A percentile compares a stretch with the other conserved stretches of the same genome.
phyloP scores from a whole-genome alignment of 2,888 invertebrate genomes.

The Pyrrhosoma nymphula region DNA sequence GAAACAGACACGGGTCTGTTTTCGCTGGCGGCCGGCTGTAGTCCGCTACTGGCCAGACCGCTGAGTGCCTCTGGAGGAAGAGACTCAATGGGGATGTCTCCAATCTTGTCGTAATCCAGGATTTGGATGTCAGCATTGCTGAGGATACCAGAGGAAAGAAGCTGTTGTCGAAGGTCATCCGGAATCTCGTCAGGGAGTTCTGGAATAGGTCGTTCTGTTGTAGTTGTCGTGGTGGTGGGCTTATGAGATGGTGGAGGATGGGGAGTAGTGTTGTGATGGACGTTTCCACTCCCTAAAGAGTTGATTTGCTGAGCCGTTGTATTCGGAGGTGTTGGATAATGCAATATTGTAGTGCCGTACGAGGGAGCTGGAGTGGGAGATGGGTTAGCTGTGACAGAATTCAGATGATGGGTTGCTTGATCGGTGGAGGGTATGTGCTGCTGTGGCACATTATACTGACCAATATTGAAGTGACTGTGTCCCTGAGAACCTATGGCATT shows the following conservation, averaged over 20 bases:
- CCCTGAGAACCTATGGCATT: slow-evolving; percentile 70
- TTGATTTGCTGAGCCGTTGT: slow-evolving; percentile 41
- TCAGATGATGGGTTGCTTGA: slow-evolving; percentile 74
- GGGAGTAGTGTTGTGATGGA: slow-evolving; percentile 71
- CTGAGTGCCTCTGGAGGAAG: slow-evolving; percentile 89
- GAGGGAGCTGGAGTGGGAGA: slow-evolving; percentile 76
- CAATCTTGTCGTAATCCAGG: slow-evolving; percentile 92
- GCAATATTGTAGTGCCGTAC: slow-evolving; percentile 73
- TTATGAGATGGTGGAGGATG: slow-evolving; percentile 72
- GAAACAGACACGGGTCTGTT: slow-evolving; percentile 74
- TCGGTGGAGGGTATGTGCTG: slow-evolving; percentile 70
- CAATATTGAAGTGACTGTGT: slow-evolving; percentile 68
- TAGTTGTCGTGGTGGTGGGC: slow-evolving; percentile 77
- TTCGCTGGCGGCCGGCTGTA: slow-evolving; percentile 80
- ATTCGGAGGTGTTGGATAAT: slow-evolving; percentile 76
- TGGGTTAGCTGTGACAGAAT: slow-evolving; percentile 71
- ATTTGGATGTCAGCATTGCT: slow-evolving; percentile 93
- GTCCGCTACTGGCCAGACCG: slow-evolving; percentile 29
- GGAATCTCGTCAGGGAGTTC: slow-evolving; percentile 91
- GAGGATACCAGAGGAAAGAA: slow-evolving; percentile 91
- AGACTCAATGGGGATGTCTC: slow-evolving; percentile 90
- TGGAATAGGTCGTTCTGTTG: slow-evolving; percentile 72
- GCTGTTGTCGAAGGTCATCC: slow-evolving; percentile 90
- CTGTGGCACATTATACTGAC: slow-evolving; percentile 45
- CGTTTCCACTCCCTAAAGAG: not conserved